Percentiles rank a stretch among this genome's conserved stretches.
Conservation (phyloP, 2,888 invertebrate genomes). For the Andrena haemorrhoa region DNA sequence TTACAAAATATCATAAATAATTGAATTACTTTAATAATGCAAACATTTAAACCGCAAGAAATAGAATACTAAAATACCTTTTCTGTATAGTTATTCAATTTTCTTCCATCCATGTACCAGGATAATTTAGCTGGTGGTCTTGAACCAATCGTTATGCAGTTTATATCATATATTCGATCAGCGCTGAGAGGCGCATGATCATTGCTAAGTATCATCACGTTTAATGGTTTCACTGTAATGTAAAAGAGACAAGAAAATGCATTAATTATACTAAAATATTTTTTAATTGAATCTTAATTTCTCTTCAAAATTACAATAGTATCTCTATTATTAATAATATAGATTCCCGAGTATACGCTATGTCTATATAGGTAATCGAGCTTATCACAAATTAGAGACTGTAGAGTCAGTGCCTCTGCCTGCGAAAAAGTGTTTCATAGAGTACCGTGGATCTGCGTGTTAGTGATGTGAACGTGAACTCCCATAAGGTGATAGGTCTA, state of each 20-base stretch:
- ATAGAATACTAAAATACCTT: constrained; percentile 81
- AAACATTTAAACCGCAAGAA: background rate
- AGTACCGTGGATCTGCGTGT: too few species aligned
- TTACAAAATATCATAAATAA: background rate
- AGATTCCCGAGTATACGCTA: background rate
- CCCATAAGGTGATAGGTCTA: too few species aligned
- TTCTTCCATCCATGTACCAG: constrained; percentile 93
- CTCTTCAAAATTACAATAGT: background rate
- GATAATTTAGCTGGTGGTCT: constrained; percentile 93
- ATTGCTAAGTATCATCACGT: constrained; percentile 91
- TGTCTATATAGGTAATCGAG: background rate
- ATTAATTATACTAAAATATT: constrained; percentile 6
- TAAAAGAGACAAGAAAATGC: background rate
- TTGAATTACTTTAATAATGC: background rate
- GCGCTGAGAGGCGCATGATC: constrained; percentile 93
- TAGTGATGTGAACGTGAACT: too few species aligned
- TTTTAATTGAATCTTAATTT: constrained; percentile 2
- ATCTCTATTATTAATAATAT: background rate
- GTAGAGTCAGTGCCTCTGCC: too few species aligned
- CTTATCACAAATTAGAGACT: constrained; percentile 4
- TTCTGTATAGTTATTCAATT: constrained; percentile 87
- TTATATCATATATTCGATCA: constrained; percentile 92
- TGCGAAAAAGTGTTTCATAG: too few species aligned
- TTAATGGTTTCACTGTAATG: constrained; percentile 91
- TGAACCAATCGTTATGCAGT: constrained; percentile 93